These are phyloP conservation scores for Harmothoe impar DNA, from an alignment of 2,888 invertebrate species.

Conservation along the genomic window DNA sequence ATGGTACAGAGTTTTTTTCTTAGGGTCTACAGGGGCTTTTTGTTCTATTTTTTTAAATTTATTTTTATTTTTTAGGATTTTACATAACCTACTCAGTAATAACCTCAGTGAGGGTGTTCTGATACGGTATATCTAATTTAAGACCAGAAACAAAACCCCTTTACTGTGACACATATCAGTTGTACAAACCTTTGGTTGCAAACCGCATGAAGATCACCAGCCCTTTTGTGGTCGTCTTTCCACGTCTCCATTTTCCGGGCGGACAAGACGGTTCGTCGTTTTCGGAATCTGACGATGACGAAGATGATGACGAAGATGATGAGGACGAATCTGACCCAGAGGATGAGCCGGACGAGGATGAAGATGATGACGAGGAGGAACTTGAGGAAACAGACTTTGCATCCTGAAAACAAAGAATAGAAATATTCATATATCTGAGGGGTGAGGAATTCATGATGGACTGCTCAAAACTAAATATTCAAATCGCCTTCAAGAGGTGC, in stretches of 20 bases:
- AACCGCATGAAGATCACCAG: neutral
- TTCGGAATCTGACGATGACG: neutral
- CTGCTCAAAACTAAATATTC: no score
- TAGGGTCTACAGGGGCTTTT: no score
- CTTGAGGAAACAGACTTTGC: neutral
- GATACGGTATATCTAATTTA: no score
- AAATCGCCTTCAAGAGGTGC: no score
- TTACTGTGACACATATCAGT: no score
- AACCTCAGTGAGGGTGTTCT: no score
- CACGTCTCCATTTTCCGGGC: slow-evolving; percentile 25
- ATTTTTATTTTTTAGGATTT: no score
- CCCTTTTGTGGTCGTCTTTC: neutral
- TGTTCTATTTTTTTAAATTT: no score
- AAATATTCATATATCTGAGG: neutral
- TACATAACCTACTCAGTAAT: no score
- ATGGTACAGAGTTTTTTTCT: no score
- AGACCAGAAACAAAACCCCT: no score
- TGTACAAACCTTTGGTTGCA: slow-evolving; percentile 37
- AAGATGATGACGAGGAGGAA: neutral
- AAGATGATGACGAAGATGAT: neutral
- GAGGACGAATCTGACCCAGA: neutral
- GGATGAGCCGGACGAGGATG: neutral
- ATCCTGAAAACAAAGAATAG: neutral
- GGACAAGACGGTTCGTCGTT: neutral
- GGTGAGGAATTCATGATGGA: no score